A percentile compares a stretch with the other conserved stretches of the same genome.
Evolutionary conservation across 2,888 invertebrate genomes (phyloP).

Genomic region (Ormyrus labotus): DNA sequence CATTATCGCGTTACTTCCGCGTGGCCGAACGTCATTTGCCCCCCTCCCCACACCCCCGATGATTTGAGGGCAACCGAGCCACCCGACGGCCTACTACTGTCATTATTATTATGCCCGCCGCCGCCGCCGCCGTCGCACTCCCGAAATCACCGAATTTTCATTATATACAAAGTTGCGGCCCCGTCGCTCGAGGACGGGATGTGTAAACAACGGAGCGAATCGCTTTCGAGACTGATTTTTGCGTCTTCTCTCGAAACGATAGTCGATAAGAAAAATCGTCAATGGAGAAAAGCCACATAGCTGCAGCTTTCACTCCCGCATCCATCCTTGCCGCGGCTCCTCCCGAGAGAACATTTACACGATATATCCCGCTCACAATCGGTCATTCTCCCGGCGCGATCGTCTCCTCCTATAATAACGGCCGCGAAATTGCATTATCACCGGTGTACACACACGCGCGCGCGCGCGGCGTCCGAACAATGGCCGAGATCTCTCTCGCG

Average conservation of each 20-base stretch:
- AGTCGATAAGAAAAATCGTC: not conserved
- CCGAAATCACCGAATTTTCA: too few species aligned
- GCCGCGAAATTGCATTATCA: conserved; percentile 53
- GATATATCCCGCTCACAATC: conserved; percentile 27
- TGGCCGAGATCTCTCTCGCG: too few species aligned
- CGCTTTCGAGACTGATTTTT: too few species aligned
- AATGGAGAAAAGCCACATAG: too few species aligned
- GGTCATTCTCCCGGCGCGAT: not conserved
- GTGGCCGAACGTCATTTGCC: conserved; percentile 70
- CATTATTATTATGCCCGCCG: not conserved
- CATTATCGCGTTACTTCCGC: conserved; percentile 74
- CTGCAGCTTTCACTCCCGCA: not conserved
- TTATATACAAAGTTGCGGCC: too few species aligned
- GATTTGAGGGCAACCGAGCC: conserved; percentile 73
- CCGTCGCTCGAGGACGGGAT: too few species aligned
- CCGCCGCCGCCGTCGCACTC: conserved; percentile 24
- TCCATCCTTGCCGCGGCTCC: not conserved
- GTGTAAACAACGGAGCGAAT: too few species aligned
- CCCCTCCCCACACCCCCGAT: conserved; percentile 67
- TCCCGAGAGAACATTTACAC: conserved; percentile 6
- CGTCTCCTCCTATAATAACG: not conserved
- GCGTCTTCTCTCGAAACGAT: too few species aligned
- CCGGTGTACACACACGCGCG: not conserved
- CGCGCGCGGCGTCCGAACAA: conserved; percentile 38
- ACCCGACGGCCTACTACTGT: not conserved